These are phyloP conservation scores for Myiozetetes cayanensis DNA, from an alignment of 2,113 vertebrate species.

Conservation along the genomic window DNA sequence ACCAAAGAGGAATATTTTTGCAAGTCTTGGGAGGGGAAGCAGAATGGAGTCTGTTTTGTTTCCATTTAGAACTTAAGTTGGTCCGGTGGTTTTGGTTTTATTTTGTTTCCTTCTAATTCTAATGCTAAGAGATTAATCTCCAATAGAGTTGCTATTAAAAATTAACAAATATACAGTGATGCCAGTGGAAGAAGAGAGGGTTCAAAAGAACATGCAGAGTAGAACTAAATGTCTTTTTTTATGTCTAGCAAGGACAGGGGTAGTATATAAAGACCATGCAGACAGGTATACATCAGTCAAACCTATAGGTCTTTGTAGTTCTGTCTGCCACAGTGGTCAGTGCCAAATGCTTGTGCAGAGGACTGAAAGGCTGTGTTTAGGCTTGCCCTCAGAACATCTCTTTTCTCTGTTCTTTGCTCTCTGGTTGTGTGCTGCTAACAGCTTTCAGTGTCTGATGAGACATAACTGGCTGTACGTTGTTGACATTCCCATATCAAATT, in stretches of 20 bases:
- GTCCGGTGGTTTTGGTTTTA: background rate
- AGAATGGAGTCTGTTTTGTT: background rate
- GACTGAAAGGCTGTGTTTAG: background rate
- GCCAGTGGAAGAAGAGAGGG: background rate
- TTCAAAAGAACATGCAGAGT: background rate
- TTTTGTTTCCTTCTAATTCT: background rate
- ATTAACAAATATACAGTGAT: background rate
- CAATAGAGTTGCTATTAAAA: background rate
- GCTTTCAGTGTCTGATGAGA: background rate
- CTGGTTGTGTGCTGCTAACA: background rate
- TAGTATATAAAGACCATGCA: background rate
- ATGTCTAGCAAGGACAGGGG: background rate
- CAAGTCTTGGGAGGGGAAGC: background rate
- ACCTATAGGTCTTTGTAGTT: background rate
- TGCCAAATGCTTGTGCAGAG: background rate
- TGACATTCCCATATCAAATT: background rate
- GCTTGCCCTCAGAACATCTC: background rate
- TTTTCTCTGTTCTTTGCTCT: background rate
- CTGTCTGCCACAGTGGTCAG: background rate
- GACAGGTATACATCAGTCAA: background rate
- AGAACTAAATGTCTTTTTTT: background rate
- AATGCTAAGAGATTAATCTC: background rate
- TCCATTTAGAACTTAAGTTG: background rate
- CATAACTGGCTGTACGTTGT: background rate
- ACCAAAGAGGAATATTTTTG: background rate